Evolutionary conservation across 2,888 invertebrate species (phyloP), one percentile per base, ranked within the genome.

Genomic region (Reticulitermes lucifugus): DNA sequence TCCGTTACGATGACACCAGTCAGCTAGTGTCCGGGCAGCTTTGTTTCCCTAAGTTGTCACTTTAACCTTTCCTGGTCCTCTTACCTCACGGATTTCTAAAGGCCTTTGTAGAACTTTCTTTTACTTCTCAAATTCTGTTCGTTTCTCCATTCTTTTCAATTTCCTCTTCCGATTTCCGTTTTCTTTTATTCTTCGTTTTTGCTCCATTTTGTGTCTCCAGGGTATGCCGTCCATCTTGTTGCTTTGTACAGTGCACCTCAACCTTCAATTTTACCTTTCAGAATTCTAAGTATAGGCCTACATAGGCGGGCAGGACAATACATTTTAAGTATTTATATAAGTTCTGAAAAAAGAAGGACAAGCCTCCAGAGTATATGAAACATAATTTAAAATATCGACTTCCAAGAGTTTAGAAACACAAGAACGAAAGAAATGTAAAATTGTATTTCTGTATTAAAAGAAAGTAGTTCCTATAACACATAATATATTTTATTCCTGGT

Each of bases 101-200:
- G n/a, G 12, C 65, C 10, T 65, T 65, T 65, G 65, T 65, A 14
- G 5, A 65, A 65, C 25, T 9, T n/a, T 25, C 65, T 55, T 55
- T 18, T n/a, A 25, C n/a, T 9, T 65, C 65, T 65, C 65, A 25
- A n/a, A 43, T 43, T 46, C 29, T 41, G 1, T 35, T 41, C 41
- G 10, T 18, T 35, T n/a, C 77, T 77, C 77, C 43, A 43, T 77
- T 77, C 77, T 77, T 46, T 75, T 75, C 75, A 75, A 75, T 75
- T 75, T 75, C 75, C 75, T 75, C 35, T 75, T 35, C 41, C 35
- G 35, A 75, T 75, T 75, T 75, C 75, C 75, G 75, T 43, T 75
- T 75, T 75, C 5, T 25, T 73, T 73, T 29, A 25, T 77, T 21
- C 29, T 77, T 77, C 51, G 46, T n/a, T 77, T 29, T 41, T 77